phyloP scores from a whole-genome alignment of 2,113 vertebrate genomes.

The Catharus fuscescens region DNA sequence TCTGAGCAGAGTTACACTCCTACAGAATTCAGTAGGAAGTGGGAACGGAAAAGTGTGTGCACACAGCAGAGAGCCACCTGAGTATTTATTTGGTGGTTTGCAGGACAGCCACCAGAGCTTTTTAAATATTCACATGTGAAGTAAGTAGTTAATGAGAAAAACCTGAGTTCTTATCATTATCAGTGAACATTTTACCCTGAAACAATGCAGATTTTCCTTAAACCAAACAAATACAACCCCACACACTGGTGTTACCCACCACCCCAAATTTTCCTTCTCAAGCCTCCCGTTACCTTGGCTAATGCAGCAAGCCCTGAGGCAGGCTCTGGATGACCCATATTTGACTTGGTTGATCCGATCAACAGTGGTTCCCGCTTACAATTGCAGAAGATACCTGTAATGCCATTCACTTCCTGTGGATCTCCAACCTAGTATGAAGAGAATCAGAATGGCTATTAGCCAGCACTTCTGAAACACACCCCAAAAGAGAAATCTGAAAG shows the following conservation, averaged over 20 bases:
- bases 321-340: constrained; percentile 97
- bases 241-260: background rate
- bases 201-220: background rate
- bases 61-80: background rate
- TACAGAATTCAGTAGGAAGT: background rate
- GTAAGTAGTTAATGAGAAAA: background rate
- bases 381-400: constrained; percentile 81
- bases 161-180: background rate
- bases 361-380: constrained; percentile 80
- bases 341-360: constrained; percentile 95
- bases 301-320: constrained; percentile 91
- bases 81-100: background rate
- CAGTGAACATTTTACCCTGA: background rate
- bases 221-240: background rate
- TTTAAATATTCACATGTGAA: background rate
- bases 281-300: constrained; percentile 80
- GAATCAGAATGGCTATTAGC: background rate
- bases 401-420: constrained; percentile 90
- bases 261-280: background rate
- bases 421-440: constrained; percentile 85
- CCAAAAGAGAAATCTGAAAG: background rate
- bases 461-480: background rate
- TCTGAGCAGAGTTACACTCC: background rate
- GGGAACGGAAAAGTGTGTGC: background rate
- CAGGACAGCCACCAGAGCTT: background rate